Conservation (phyloP, 2,797 vertebrate species). For the Oreonectes daqikongensis region DNA sequence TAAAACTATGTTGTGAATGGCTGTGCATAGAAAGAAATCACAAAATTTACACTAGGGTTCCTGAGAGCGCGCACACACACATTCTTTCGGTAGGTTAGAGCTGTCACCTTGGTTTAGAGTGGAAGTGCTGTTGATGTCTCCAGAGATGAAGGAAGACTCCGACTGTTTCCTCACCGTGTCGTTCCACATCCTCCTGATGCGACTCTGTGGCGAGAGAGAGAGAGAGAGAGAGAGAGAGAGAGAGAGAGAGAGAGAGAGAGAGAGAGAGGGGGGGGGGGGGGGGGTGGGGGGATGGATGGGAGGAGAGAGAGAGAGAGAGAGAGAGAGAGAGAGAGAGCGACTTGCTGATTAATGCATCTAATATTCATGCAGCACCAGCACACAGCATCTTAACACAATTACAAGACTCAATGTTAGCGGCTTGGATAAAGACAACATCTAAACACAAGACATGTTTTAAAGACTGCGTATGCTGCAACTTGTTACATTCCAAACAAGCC, state of each 20-base stretch:
- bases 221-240: too few species aligned
- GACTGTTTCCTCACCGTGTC: conserved; percentile 99
- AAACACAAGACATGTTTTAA: background rate
- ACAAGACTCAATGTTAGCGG: background rate
- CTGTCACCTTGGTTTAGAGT: conserved; percentile 98
- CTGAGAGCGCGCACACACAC: background rate
- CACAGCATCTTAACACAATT: background rate
- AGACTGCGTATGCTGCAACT: background rate
- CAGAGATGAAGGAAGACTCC: conserved; percentile 99
- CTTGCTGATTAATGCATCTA: background rate
- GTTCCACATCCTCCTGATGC: conserved; percentile 99
- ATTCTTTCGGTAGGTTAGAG: background rate
- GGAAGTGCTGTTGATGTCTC: conserved; percentile 99
- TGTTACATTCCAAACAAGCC: background rate
- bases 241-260: background rate
- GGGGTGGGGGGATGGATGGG: too few species aligned
- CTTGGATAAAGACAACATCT: background rate
- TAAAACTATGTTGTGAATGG: background rate
- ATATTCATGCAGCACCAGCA: conserved; percentile 7
- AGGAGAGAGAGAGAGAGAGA: too few species aligned
- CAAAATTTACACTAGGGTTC: background rate
- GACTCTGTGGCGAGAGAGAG: conserved; percentile 80
- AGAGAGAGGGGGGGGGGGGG: too few species aligned
- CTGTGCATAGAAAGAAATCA: background rate
- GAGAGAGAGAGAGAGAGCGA: too few species aligned